Base-by-base conservation (phyloP, 2,797 vertebrate species). In the Apogon talboti region DNA sequence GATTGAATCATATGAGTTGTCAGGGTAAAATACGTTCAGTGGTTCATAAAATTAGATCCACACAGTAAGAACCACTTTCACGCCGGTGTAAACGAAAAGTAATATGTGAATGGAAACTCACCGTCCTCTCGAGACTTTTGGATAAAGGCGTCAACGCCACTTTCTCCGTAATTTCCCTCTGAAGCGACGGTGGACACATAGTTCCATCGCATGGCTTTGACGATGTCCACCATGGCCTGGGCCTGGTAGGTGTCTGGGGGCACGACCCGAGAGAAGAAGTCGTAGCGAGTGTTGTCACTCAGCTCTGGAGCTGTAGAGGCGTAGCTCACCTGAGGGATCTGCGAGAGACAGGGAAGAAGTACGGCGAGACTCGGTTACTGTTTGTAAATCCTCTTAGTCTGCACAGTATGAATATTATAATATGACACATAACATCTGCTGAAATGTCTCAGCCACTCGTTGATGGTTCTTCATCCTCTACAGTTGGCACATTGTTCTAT, bases 251-350 rank as follows among this genome's bases (percentile, higher is more conserved):
- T 98, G 92, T 98, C 97, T 0, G 97, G 96, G 0, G 97, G 97
- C 38, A 98, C 97, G 4, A 98, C 97, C 0, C 97, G 94, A 18
- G 96, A 98, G 90, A 98, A 98, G 93, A 97, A 98, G 90, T 98
- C 96, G 0, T 98, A 98, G 86, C 97, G 96, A 78, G 94, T 98
- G 94, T 97, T 98, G 80, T 98, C 97, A 0, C 97, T 98, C 83
- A 98, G 92, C 90, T 98, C 97, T 0, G 97, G 96, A 0, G 96
- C 97, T 0, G 96, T 98, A 81, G 97, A 98, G 57, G 97, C 96
- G 0, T 98, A 98, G 90, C 97, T 98, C 92, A 98, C 96, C 92
- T 98, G 97, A 55, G 97, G 97, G 69, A 98, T 98, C 97, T 98
- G 59, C 10, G 19, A 53, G 33, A 43, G n/a, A 61, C 6, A 53